These are phyloP conservation scores for Notiomystis cincta DNA, from an alignment of 2,113 vertebrate species.

Conservation along the genomic window DNA sequence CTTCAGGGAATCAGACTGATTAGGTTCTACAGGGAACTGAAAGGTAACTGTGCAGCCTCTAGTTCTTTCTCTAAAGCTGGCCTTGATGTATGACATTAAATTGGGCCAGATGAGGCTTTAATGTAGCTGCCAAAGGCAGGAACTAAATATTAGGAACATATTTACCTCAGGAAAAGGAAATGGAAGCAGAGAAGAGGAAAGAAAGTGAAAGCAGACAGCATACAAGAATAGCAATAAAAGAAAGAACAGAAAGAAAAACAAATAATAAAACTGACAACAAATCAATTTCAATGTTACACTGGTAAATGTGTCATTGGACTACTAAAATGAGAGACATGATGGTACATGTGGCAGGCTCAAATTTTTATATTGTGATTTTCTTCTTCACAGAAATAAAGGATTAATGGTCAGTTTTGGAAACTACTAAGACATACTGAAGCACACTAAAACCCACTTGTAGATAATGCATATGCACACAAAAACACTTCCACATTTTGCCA, in stretches of 20 bases:
- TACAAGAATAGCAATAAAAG: background rate
- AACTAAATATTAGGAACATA: background rate
- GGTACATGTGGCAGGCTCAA: background rate
- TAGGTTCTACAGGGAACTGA: background rate
- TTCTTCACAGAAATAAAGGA: background rate
- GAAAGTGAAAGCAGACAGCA: background rate
- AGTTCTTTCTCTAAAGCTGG: background rate
- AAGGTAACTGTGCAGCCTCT: background rate
- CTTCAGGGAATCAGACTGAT: background rate
- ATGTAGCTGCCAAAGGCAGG: background rate
- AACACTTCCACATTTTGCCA: background rate
- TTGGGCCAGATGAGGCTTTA: background rate
- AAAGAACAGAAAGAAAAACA: background rate
- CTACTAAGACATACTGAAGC: background rate
- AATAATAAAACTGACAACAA: background rate
- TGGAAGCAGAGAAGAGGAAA: background rate
- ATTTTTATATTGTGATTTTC: background rate
- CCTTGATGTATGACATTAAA: background rate
- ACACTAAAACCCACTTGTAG: background rate
- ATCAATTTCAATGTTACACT: background rate
- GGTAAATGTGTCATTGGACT: background rate
- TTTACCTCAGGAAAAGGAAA: conserved; percentile 1
- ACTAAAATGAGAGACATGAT: background rate
- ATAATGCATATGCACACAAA: background rate
- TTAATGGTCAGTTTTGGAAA: background rate